Evolutionary conservation across 2,113 vertebrate genomes (phyloP), one percentile per base, ranked within the genome.

Genomic region (Erythrocercus mccallii): DNA sequence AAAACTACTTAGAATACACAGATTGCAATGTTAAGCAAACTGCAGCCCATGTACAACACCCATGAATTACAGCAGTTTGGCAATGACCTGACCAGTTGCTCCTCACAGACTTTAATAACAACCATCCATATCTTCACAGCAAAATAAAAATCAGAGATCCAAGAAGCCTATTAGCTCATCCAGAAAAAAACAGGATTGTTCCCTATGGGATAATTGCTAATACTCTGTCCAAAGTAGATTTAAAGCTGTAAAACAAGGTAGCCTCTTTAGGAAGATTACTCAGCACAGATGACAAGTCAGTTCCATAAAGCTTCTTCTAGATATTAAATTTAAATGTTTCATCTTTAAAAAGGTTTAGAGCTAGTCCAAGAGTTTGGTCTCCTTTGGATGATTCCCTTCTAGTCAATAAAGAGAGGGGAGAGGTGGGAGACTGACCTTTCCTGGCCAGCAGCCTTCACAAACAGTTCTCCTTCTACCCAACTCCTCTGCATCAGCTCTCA

Each of bases 1-100:
- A 87, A 95, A 93, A 94, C 94, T 89, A 95, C 94, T 96, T 81
- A 76, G 92, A 95, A 94, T 85, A 95, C 85, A 97, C 0, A 1
- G 89, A 91, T 70, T 92, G 86, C 82, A 74, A 56, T 40, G 80
- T 96, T 95, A 97, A 95, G 80, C 92, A 94, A 97, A 93, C 94
- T 78, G 57, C 88, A 93, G 68, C 60, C 68, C 53, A 27, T 88
- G 85, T 79, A 70, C 62, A 92, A 92, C 85, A 91, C 25, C 57
- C 91, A 48, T 92, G 94, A 96, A 97, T 97, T 91, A 93, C 1
- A 88, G 77, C 62, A 90, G 54, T 69, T 81, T 94, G 80, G 91
- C 95, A 96, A 85, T 8, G 80, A 97, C 73, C 86, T 96, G 91
- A 93, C 89, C 89, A 74, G 91, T 95, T 93, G 45, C 88, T 91